Evolutionary conservation across 1,140 invertebrate genomes (phyloP).

Genomic region (Araneus ventricosus): DNA sequence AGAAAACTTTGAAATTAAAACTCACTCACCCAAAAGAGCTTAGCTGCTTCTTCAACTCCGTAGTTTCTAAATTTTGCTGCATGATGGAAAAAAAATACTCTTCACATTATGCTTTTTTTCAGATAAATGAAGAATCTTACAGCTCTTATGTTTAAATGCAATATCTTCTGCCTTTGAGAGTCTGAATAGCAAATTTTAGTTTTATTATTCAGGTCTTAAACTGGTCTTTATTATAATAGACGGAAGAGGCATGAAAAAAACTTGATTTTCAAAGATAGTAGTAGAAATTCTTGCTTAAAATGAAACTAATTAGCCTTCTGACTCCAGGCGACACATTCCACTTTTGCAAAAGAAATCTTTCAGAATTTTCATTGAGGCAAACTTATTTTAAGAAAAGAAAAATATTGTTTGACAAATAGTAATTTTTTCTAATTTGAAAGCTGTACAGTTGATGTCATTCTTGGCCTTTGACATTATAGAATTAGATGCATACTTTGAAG

Average conservation of each 20-base stretch:
- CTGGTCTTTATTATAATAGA: not conserved
- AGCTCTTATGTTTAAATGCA: not conserved
- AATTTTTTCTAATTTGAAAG: too few relatives aligned
- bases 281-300: not conserved
- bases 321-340: not conserved
- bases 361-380: not conserved
- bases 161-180: not conserved
- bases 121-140: not conserved
- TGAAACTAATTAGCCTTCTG: constrained; percentile 15
- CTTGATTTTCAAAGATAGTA: not conserved
- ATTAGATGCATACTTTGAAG: too few relatives aligned
- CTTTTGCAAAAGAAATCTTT: not conserved
- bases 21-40: not conserved
- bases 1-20: constrained; percentile 23
- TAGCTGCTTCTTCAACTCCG: not conserved
- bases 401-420: not conserved
- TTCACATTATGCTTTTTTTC: not conserved
- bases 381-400: not conserved
- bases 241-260: not conserved
- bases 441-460: too few relatives aligned
- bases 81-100: not conserved
- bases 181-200: not conserved
- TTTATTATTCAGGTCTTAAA: not conserved
- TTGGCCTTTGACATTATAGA: too few relatives aligned
- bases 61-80: not conserved